Conservation (phyloP, 2,797 vertebrate species). For the Sebastolobus alascanus region DNA sequence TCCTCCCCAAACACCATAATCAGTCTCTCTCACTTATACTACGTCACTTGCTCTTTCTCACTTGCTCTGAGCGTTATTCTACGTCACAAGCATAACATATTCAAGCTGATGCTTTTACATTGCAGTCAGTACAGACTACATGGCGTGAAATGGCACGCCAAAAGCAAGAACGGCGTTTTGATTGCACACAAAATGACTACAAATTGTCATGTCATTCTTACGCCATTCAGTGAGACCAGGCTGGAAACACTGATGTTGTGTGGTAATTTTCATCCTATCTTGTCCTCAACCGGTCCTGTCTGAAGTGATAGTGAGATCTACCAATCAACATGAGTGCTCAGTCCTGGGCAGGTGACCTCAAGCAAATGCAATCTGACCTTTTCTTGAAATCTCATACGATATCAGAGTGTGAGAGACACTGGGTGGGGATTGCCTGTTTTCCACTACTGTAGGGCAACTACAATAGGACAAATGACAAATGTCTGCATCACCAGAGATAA, state of each 20-base stretch:
- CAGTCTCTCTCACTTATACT: neutral
- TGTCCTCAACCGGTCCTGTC: neutral
- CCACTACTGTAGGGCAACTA: neutral
- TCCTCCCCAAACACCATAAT: neutral
- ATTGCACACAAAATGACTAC: neutral
- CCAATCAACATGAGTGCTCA: neutral
- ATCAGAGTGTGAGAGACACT: neutral
- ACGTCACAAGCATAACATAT: neutral
- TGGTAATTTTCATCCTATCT: neutral
- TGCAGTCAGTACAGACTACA: neutral
- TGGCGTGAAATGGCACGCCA: neutral
- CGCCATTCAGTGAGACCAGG: neutral
- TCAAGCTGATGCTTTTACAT: neutral
- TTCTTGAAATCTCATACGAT: slow-evolving; percentile 14
- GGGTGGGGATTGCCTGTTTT: neutral
- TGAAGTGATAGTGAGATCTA: slow-evolving; percentile 14
- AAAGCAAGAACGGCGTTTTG: neutral
- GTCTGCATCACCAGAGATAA: neutral
- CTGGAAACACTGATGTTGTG: neutral
- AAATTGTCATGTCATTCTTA: neutral
- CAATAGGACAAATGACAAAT: neutral
- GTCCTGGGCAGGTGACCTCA: neutral
- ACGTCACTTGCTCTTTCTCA: too few species aligned
- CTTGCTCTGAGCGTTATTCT: neutral
- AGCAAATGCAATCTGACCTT: slow-evolving; percentile 24